Evolutionary conservation across 92 coral and sea anemone genomes (phyloP).

Genomic region (Parazoanthus darwini): DNA sequence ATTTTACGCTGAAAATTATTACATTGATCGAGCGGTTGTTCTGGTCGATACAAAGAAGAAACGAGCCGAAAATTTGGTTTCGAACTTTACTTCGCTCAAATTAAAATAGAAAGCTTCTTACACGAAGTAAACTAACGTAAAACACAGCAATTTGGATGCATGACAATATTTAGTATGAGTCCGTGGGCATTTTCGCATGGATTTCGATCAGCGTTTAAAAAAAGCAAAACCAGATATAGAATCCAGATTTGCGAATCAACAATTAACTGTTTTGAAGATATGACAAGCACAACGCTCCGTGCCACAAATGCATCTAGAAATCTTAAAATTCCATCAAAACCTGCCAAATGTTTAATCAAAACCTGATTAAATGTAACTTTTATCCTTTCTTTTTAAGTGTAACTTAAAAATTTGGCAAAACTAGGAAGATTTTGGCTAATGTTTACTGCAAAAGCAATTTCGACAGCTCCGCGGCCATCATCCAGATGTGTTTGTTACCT

Average conservation of each 20-base stretch:
- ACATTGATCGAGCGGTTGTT: conserved; percentile 26
- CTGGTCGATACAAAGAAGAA: conserved; percentile 27
- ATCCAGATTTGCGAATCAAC: conserved; percentile 39
- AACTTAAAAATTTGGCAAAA: conserved; percentile 41
- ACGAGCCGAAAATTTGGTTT: conserved; percentile 25
- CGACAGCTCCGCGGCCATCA: conserved; percentile 75
- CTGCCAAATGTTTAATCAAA: not conserved
- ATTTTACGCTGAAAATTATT: not conserved
- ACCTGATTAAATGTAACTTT: not conserved
- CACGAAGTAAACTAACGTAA: not conserved
- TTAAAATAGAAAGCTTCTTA: conserved; percentile 1
- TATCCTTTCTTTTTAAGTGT: conserved; percentile 31
- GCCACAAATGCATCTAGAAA: conserved; percentile 11
- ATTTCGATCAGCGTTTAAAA: conserved; percentile 18
- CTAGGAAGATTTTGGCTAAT: conserved; percentile 62
- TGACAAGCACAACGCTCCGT: conserved; percentile 9
- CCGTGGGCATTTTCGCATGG: not conserved
- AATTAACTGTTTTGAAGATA: conserved; percentile 23
- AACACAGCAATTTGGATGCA: not conserved
- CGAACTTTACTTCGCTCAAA: not conserved
- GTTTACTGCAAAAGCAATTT: conserved; percentile 90
- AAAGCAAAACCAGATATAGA: conserved; percentile 29
- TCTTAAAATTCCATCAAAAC: not conserved
- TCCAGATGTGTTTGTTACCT: conserved; percentile 95
- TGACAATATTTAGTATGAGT: not conserved